phyloP scores from a whole-genome alignment of 2,113 vertebrate genomes.

The Casuarius casuarius region DNA sequence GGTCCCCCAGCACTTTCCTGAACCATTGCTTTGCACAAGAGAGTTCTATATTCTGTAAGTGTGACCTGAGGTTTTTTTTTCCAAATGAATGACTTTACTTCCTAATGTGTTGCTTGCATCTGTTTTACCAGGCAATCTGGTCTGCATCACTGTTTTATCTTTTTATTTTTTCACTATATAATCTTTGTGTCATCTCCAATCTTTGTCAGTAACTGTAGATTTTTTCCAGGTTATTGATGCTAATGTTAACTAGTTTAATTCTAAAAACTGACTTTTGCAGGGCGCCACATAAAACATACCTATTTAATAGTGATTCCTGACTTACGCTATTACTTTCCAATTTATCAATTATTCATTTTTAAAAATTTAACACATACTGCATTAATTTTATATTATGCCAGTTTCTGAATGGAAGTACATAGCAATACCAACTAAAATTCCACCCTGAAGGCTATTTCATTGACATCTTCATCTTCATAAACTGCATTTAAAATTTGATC shows the following conservation, averaged over 20 bases:
- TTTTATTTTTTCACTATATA: background rate
- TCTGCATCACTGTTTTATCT: constrained; percentile 44
- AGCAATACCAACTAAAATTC: background rate
- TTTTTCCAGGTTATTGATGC: background rate
- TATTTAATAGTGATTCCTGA: background rate
- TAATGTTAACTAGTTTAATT: background rate
- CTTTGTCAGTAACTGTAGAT: background rate
- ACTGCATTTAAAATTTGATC: background rate
- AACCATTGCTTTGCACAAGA: background rate
- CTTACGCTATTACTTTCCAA: background rate
- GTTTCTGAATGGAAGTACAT: background rate
- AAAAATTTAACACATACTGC: background rate
- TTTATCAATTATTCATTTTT: background rate
- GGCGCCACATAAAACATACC: background rate
- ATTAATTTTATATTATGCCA: background rate
- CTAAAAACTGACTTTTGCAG: background rate
- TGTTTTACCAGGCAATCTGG: constrained; percentile 46
- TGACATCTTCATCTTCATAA: background rate
- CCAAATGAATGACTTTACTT: background rate
- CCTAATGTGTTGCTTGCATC: constrained; percentile 27
- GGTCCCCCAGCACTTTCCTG: background rate
- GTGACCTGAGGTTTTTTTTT: background rate
- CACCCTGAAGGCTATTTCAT: background rate
- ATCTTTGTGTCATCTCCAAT: background rate
- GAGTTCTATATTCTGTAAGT: background rate